Evolutionary conservation across 1,140 invertebrate genomes (phyloP), one percentile per base, ranked within the genome.

Genomic region (Lordiphosa stackelbergi): DNA sequence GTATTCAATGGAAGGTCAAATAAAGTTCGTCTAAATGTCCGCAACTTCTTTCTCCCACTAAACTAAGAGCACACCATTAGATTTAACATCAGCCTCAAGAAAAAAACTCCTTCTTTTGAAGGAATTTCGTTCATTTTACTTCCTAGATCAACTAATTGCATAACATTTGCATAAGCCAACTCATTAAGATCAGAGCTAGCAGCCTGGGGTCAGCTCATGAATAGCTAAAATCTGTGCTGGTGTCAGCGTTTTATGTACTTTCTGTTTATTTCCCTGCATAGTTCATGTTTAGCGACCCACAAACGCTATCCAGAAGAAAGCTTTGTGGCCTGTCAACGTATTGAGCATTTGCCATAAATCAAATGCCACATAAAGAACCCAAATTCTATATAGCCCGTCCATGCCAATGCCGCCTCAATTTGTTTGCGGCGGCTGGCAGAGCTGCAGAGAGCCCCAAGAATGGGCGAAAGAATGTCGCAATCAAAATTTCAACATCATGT

Each of bases 401-500:
- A 55, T 54, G 56, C 38, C 63, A 53, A 58, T 61, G 49, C 63
- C 71, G 49, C 63, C 71, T 72, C 75, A 81, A 81, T 81, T 81
- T 81, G 75, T 83, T 45, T 36, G 36, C 8, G 24, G 36, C 16
- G 36, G 8, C 6, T 16, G 31, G 34, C 3, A 42, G 22, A 45
- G 28, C 9, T 37, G 22, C n/a, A 28, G 10, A 31, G 35, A 43
- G 46, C 34, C 52, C 46, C 16, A 35, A 47, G 58, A 66, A 59
- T 53, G 49, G 42, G 58, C 71, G 19, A 48, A 69, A 65, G 72
- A 81, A 81, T 81, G 77, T 81, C 78, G 77, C 77, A 81, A 81
- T 81, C 77, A 84, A 83, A 81, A 83, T 81, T 81, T 81, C 78
- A 83, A 81, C 77, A 81, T 81, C 77, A 47, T 75, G 77, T 75